Base-by-base conservation (phyloP, 2,113 vertebrate genomes). In the Empidonax traillii region DNA sequence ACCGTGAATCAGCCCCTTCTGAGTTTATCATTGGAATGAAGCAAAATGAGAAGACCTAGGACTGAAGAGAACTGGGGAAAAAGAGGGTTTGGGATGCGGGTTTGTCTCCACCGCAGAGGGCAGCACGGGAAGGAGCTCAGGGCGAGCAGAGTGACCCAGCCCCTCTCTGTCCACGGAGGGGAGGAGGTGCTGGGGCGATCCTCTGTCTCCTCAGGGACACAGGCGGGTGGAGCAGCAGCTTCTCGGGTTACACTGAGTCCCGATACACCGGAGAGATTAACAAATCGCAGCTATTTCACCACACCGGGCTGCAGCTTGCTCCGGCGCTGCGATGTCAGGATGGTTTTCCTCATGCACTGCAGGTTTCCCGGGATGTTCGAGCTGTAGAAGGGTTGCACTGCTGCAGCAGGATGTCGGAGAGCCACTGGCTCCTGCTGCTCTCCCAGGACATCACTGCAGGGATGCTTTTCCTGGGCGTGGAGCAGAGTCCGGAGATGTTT, bases 301-400 rank as follows among this genome's bases (percentile, higher is more conserved):
- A 0, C 0, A 7, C 73, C n/a, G 65, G 78, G 80, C 20, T 30
- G 25, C 84, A 61, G 63, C 59, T n/a, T 2, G 58, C 58, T n/a
- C 46, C 1, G 0, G 37, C 0, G 2, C 65, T 3, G 3, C 2
- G 14, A 3, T 1, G 5, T 4, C 5, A 2, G 66, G 43, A 3
- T 9, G 69, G 56, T 19, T 87, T 74, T 67, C 62, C 72, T 44
- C 3, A 0, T 0, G 6, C 7, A 3, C 35, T 31, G 44, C 59
- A 41, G 76, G 10, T 28, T 74, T 82, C 58, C 85, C 0, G 2
- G 74, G 90, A 43, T 82, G 58, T 24, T 24, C 0, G 5, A 65
- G 39, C 82, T 63, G 71, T 17, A 25, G 65, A 8, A 77, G 22
- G 44, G 20, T 71, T 11, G 3, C 24, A 12, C 56, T 33, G 51